Evolutionary conservation across 2,797 vertebrate genomes (phyloP), one percentile per base, ranked within the genome.

Genomic region (Lepilemur septentrionalis): DNA sequence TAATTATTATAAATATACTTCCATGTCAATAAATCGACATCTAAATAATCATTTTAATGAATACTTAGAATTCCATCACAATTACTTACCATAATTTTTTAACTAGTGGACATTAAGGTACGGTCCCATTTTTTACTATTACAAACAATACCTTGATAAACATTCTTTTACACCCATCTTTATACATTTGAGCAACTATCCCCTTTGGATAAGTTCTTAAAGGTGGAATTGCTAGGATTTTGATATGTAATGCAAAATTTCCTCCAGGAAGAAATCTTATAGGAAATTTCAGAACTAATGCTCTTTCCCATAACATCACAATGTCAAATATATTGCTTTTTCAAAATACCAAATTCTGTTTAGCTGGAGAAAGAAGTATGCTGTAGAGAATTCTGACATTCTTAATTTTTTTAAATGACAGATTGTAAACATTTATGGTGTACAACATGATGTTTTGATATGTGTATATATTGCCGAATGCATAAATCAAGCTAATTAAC

Each of bases 231-330:
- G 17, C 32, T 90, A 80, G 35, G 11, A 2, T 90, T 89, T 95
- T 65, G n/a, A 50, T 93, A 5, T 10, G 15, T 69, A 96, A 92
- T 90, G 22, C n/a, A 8, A 97, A 79, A 90, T 95, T 83, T 76
- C 13, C 23, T 80, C 17, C 52, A 91, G 22, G 61, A 91, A 95
- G 41, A 6, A 14, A 85, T 75, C 41, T 18, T 75, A 61, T 78
- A 57, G 85, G 79, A 95, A 93, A 81, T 80, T 55, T 38, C 48
- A 90, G 92, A 94, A 13, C 28, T 67, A 76, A 81, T 76, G 15
- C 18, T 89, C 20, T 61, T 94, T 87, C 30, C 15, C 32, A 63
- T 82, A 92, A 52, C 22, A 82, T 81, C 23, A 79, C n/a, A 96
- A 59, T 82, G 20, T 57, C 57, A 89, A 70, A 81, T 81, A 22